Evolutionary conservation across 2,113 vertebrate genomes (phyloP).

Genomic region (Centropus bengalensis): DNA sequence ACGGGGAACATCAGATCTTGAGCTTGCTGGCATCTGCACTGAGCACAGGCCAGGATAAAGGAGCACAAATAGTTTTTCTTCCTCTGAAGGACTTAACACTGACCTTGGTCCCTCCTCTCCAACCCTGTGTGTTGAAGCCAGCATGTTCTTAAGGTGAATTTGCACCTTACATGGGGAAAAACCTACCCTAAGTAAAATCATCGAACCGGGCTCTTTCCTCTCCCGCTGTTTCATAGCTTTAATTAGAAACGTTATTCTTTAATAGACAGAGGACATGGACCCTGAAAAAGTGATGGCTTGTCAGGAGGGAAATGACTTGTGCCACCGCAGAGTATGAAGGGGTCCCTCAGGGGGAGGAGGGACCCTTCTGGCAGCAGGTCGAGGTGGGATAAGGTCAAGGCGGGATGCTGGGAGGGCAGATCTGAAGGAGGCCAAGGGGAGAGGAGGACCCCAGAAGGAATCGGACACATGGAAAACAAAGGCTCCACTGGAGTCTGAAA

Average conservation of each 20-base stretch:
- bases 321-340: not conserved
- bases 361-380: not conserved
- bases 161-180: not conserved
- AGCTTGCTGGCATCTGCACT: not conserved
- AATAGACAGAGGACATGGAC: not conserved
- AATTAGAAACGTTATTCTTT: not conserved
- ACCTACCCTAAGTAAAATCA: not conserved
- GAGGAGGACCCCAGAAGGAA: not conserved
- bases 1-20: not conserved
- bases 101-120: not conserved
- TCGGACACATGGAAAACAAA: rapidly evolving
- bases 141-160: not conserved
- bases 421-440: not conserved
- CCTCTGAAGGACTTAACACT: not conserved
- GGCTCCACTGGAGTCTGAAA: not conserved
- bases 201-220: not conserved
- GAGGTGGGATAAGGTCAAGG: not conserved
- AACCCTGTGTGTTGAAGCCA: not conserved
- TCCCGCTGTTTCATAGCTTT: not conserved
- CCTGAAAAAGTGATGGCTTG: not conserved
- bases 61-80: not conserved
- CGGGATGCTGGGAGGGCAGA: not conserved
- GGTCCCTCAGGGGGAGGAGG: not conserved
- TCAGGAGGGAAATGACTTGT: not conserved
- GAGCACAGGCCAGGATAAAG: not conserved